Base-by-base conservation (phyloP, 2,888 invertebrate species). In the Oxystoma pomonae region DNA sequence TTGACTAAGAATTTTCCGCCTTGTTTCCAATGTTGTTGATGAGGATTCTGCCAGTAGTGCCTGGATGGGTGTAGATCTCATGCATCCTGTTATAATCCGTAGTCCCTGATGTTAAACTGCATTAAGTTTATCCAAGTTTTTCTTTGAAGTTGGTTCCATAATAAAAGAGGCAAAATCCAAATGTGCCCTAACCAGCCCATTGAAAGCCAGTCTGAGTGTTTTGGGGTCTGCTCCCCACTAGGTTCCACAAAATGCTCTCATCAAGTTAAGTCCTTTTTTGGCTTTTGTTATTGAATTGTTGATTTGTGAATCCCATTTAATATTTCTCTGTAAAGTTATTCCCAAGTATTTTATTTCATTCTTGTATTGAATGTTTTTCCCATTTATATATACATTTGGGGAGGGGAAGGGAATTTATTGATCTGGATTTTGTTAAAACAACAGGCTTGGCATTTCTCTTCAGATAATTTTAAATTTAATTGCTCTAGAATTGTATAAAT, bases 181-280 rank as follows among this genome's bases (percentile, higher is more conserved):
- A 21, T 63, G 63, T 2, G 64, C 60, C 49, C 58, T 17, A 1
- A 64, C 55, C 19, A 64, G 22, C 9, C 35, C 60, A 7, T 57
- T 35, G 18, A 16, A 58, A 1, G 50, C 59, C 7, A 20, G 16
- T 17, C 59, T 12, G 1, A 60, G n/a, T 5, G 22, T 58, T 17
- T 57, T n/a, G 1, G 60, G 60, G 21, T 64, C 60, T 7, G 60
- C 60, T 12, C 64, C 60, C 64, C 64, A 64, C 64, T 60, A 64
- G 5, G 60, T 57, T 58, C 64, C 57, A n/a, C 55, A 7, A 20
- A 63, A 21, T 2, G 19, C 20, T 51, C 52, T 59, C 9, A 63
- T 12, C 1, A 63, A n/a, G 20, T 63, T 63, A 1, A 57, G 9
- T 1, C 19, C 59, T 22, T 35, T 55, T 35, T 35, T 35, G 3